Conservation (phyloP, 2,797 vertebrate species). For the Lithobates pipiens region DNA sequence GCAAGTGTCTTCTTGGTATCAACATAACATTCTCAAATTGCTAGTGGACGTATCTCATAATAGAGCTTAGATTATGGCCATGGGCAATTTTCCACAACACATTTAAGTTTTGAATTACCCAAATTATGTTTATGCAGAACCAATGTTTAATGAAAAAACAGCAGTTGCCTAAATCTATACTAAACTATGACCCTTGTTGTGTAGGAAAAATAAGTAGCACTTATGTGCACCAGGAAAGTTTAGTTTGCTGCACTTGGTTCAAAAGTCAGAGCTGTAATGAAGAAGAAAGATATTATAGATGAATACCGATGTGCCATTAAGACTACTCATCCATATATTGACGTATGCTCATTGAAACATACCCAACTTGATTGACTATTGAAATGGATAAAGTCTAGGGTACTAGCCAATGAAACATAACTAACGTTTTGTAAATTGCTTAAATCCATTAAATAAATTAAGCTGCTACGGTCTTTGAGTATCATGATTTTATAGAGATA, state of each 20-base stretch:
- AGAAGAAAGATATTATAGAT: conserved; percentile 72
- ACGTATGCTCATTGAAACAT: conserved; percentile 63
- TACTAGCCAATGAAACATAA: conserved; percentile 64
- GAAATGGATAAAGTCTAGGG: conserved; percentile 64
- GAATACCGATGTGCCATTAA: conserved; percentile 71
- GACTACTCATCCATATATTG: conserved; percentile 66
- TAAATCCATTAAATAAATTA: conserved; percentile 77
- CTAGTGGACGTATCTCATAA: too few relatives aligned
- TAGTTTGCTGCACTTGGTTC: conserved; percentile 58
- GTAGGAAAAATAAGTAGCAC: not conserved
- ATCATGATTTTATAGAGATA: conserved; percentile 70
- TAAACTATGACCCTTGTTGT: not conserved
- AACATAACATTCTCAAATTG: too few relatives aligned
- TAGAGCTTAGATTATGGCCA: too few relatives aligned
- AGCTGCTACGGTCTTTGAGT: conserved; percentile 65
- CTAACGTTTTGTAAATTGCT: conserved; percentile 72
- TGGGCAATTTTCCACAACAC: not conserved
- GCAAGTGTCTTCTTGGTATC: too few relatives aligned
- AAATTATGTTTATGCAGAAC: not conserved
- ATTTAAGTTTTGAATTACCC: not conserved
- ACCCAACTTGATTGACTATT: conserved; percentile 67
- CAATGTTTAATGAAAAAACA: not conserved
- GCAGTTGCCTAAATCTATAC: not conserved
- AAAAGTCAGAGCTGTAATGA: conserved; percentile 68
- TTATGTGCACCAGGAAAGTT: conserved; percentile 35